phyloP scores from a whole-genome alignment of 2,888 invertebrate species.

The Autographa gamma region DNA sequence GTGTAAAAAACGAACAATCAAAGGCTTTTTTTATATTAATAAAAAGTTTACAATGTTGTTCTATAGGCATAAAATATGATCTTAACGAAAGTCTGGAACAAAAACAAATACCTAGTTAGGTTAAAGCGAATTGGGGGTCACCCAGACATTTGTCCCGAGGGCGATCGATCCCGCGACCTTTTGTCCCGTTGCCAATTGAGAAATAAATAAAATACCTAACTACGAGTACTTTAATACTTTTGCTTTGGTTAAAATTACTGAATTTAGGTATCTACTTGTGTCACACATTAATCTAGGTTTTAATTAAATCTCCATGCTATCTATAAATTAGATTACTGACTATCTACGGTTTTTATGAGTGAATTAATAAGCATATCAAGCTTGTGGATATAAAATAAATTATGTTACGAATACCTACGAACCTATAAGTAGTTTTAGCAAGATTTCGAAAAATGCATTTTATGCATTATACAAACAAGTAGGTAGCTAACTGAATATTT shows the following conservation, averaged over 20 bases:
- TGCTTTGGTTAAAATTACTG: background rate
- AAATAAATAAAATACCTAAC: background rate
- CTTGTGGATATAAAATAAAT: background rate
- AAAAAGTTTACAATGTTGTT: background rate
- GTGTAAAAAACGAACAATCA: too few relatives aligned
- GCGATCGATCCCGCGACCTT: constrained; percentile 1
- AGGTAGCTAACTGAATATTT: too few relatives aligned
- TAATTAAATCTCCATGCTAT: constrained; percentile 4
- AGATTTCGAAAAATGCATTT: too few relatives aligned
- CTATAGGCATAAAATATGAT: background rate
- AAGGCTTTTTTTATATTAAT: too few relatives aligned
- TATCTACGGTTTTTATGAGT: background rate
- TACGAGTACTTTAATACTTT: too few relatives aligned
- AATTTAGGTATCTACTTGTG: background rate
- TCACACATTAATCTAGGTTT: background rate
- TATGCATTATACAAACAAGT: too few relatives aligned
- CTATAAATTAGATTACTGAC: background rate
- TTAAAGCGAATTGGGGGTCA: constrained; percentile 1
- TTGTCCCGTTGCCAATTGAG: background rate
- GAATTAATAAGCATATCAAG: background rate
- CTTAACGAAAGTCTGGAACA: background rate
- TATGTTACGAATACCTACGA: background rate
- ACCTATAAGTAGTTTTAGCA: too few relatives aligned
- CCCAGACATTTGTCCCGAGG: background rate
- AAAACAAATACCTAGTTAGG: background rate